Evolutionary conservation across 2,888 invertebrate species (phyloP).

Genomic region (Theristus sp.): DNA sequence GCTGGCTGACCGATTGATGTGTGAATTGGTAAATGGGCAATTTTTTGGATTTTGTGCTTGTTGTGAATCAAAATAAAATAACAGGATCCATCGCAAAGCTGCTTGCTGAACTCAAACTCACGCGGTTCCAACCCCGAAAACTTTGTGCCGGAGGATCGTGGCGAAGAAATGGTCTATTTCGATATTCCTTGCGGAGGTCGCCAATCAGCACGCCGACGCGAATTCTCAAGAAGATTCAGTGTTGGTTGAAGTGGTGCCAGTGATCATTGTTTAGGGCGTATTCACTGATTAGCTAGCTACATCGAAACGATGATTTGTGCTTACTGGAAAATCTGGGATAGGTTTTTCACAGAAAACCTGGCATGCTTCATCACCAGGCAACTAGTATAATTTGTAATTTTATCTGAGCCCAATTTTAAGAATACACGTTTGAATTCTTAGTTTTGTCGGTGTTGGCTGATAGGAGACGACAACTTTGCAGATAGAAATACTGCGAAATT

Average conservation of each 20-base stretch:
- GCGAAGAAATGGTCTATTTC: constrained; percentile 12
- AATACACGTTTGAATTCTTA: too few species aligned
- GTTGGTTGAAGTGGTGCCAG: not conserved
- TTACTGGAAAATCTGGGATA: too few species aligned
- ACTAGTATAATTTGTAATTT: too few species aligned
- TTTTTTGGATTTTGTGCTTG: too few species aligned
- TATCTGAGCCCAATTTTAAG: too few species aligned
- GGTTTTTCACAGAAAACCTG: not conserved
- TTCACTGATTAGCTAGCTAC: not conserved
- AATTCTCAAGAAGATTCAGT: not conserved
- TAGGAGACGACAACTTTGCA: too few species aligned
- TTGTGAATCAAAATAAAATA: too few species aligned
- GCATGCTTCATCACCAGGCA: not conserved
- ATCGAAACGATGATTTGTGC: not conserved
- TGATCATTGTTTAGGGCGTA: not conserved
- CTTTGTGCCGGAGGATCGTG: constrained; percentile 14
- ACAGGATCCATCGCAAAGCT: constrained; percentile 14
- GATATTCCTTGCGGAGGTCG: constrained; percentile 19
- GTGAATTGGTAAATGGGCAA: too few species aligned
- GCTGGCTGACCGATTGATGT: too few species aligned
- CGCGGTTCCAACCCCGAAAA: constrained; percentile 11
- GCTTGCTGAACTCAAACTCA: constrained; percentile 13
- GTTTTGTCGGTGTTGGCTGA: too few species aligned
- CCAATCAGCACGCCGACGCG: too few species aligned
- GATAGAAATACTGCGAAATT: too few species aligned